Evolutionary conservation across 2,113 vertebrate genomes (phyloP).

Genomic region (Hoplias malabaricus): DNA sequence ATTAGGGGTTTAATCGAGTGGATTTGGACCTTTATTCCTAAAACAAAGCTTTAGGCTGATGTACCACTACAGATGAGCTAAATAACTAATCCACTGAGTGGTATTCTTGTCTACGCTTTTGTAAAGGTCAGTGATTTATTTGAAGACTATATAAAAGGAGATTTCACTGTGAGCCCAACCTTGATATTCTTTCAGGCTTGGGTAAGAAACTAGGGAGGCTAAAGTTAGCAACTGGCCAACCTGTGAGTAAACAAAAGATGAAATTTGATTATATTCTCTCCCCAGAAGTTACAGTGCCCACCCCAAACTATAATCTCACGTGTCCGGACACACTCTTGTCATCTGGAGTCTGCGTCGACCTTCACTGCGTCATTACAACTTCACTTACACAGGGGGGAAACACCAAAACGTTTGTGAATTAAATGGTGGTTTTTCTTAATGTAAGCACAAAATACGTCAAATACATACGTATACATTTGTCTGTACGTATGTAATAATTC

Average conservation of each 20-base stretch:
- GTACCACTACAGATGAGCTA: too few relatives aligned
- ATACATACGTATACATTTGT: too few relatives aligned
- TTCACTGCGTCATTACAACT: constrained; percentile 44
- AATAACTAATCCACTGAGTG: neutral
- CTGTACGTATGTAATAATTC: too few relatives aligned
- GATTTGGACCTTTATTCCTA: too few relatives aligned
- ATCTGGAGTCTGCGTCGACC: constrained; percentile 31
- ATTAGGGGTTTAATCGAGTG: too few relatives aligned
- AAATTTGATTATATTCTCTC: constrained; percentile 30
- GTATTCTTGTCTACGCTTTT: neutral
- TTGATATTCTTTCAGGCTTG: neutral
- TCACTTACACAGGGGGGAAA: constrained; percentile 37
- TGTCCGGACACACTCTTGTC: constrained; percentile 37
- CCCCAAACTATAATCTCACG: constrained; percentile 6
- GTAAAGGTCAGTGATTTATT: too few relatives aligned
- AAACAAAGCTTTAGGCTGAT: too few relatives aligned
- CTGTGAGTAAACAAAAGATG: constrained; percentile 27
- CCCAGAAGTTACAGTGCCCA: neutral
- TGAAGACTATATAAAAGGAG: neutral
- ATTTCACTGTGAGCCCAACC: neutral
- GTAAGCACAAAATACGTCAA: too few relatives aligned
- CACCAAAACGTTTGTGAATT: too few relatives aligned
- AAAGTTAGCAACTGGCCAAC: neutral
- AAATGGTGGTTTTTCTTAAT: too few relatives aligned
- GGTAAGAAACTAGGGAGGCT: neutral